Base-by-base conservation (phyloP, 2,797 vertebrate species). In the Todus mexicanus region DNA sequence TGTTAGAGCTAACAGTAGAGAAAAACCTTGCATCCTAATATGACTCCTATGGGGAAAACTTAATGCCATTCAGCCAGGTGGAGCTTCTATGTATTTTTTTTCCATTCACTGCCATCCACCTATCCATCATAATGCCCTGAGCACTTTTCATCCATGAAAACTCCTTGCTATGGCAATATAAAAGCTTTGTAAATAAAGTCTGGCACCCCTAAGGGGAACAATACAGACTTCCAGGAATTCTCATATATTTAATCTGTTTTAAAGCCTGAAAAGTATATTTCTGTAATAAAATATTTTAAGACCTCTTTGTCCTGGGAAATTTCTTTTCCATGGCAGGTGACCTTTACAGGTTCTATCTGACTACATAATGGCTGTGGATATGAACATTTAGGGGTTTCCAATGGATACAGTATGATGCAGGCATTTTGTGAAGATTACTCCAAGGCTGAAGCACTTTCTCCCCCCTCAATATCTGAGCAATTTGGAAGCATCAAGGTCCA, bases 211-310 rank as follows among this genome's bases (percentile, higher is more conserved):
- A 75, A 86, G 84, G 76, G 84, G 38, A 87, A 85, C 45, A 81
- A 87, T 92, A 84, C 27, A 66, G 90, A 88, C 69, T 93, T 90
- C 73, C 70, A 95, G 89, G 89, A 95, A 92, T 91, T 93, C 87
- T 95, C 89, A 89, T 95, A 86, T 86, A 91, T 84, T 95, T 93
- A 95, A 96, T 94, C 73, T 87, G 26, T 15, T 89, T 93, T 78
- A 84, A 85, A 61, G 72, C 66, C 54, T 77, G 83, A 92, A 87
- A 94, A 86, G 51, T 92, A n/a, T 88, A 94, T 94, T 91, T 84
- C 89, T 81, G 51, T 89, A 93, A 94, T 95, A 89, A 94, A 93
- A 94, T 89, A 89, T 92, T 93, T 95, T 92, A 96, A 89, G 82
- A 87, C 33, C 12, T 48, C 89, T 84, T 78, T 68, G 79, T 91